These are phyloP conservation scores for Myripristis murdjan DNA, from an alignment of 2,797 vertebrate genomes.

Conservation along the genomic window DNA sequence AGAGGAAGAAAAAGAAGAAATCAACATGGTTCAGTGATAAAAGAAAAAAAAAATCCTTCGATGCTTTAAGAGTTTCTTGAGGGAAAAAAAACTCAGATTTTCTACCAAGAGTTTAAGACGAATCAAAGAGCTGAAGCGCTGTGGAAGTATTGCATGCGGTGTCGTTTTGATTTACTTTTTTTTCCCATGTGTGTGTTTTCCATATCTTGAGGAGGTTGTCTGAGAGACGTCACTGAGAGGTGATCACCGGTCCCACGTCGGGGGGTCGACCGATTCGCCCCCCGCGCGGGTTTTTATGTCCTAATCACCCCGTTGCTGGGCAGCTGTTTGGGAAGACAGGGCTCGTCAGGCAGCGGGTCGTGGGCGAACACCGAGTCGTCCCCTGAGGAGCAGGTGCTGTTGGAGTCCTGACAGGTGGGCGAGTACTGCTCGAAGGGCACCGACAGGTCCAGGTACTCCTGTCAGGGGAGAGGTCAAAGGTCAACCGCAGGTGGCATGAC, in stretches of 20 bases:
- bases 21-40: slow-evolving; percentile 65
- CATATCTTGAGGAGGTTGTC: slow-evolving; percentile 42
- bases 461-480: slow-evolving; percentile 49
- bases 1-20: slow-evolving; percentile 54
- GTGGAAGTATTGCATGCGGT: slow-evolving; percentile 76
- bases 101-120: slow-evolving; percentile 59
- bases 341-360: slow-evolving; percentile 92
- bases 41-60: slow-evolving; percentile 80
- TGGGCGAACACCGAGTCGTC: slow-evolving; percentile 98
- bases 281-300: slow-evolving; percentile 81
- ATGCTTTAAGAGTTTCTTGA: slow-evolving; percentile 57
- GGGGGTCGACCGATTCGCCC: slow-evolving; percentile 12
- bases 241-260: slow-evolving; percentile 32
- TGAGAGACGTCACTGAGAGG: slow-evolving; percentile 51
- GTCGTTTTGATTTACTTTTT: slow-evolving; percentile 19
- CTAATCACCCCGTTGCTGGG: slow-evolving; percentile 87
- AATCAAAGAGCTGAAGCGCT: slow-evolving; percentile 56
- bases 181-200: too few relatives aligned
- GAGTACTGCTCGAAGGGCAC: slow-evolving; percentile 98
- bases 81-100: slow-evolving; percentile 23
- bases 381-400: slow-evolving; percentile 96
- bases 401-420: slow-evolving; percentile 94
- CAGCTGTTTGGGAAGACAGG: slow-evolving; percentile 91
- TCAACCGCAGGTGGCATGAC: slow-evolving; percentile 33
- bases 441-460: slow-evolving; percentile 91